Conservation (phyloP, 1,140 invertebrate genomes). For the Drosophila erecta region DNA sequence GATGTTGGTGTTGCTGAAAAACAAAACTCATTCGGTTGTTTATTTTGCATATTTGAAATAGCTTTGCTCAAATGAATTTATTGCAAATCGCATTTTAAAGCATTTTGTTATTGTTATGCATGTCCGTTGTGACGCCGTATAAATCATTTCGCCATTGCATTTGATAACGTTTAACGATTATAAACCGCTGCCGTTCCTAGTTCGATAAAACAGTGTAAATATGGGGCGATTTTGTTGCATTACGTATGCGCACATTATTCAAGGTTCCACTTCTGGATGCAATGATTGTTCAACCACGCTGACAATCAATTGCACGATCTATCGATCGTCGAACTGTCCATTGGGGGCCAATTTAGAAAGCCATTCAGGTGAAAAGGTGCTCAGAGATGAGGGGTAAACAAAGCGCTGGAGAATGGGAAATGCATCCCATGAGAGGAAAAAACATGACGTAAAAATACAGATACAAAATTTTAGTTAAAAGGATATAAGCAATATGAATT, state of each 20-base stretch:
- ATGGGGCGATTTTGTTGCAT: slow-evolving; percentile 29
- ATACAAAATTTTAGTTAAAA: no score
- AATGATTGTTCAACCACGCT: slow-evolving; percentile 34
- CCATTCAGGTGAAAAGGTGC: slow-evolving; percentile 3
- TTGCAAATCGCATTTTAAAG: slow-evolving; percentile 33
- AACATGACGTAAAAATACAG: no score
- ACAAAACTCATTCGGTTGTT: slow-evolving; percentile 29
- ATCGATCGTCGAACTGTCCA: slow-evolving; percentile 38
- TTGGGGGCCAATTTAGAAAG: slow-evolving; percentile 36
- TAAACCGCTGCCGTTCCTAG: slow-evolving; percentile 30
- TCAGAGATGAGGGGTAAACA: neutral
- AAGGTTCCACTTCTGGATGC: slow-evolving; percentile 42
- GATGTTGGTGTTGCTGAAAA: slow-evolving; percentile 17
- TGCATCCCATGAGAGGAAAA: neutral
- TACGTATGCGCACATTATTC: slow-evolving; percentile 21
- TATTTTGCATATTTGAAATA: slow-evolving; percentile 29
- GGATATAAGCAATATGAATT: no score
- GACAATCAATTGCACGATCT: slow-evolving; percentile 36
- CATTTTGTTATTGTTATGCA: slow-evolving; percentile 38
- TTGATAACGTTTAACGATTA: slow-evolving; percentile 37
- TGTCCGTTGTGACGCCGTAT: slow-evolving; percentile 16
- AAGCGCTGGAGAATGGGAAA: neutral
- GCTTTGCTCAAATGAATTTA: slow-evolving; percentile 27
- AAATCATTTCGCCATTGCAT: slow-evolving; percentile 17
- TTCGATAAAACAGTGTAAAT: slow-evolving; percentile 47